Evolutionary conservation across 2,113 vertebrate genomes (phyloP).

Genomic region (Puffinus mauretanicus): DNA sequence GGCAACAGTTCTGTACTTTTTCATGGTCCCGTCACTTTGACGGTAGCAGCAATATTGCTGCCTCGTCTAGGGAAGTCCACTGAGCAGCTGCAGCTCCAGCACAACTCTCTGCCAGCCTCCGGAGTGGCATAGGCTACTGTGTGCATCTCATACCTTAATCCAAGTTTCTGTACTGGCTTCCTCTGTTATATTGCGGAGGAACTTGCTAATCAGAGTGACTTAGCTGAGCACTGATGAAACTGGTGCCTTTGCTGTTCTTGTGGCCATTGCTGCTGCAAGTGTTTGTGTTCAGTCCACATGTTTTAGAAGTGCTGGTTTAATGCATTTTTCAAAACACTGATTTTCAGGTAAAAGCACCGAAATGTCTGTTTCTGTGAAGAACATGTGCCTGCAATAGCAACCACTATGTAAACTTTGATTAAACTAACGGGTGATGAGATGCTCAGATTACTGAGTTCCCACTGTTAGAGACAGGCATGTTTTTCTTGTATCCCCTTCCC

Average conservation of each 20-base stretch:
- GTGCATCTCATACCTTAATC: not conserved
- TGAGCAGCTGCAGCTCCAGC: not conserved
- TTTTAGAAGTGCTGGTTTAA: not conserved
- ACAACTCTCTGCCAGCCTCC: not conserved
- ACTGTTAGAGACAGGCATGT: not conserved
- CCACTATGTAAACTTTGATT: not conserved
- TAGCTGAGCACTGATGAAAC: not conserved
- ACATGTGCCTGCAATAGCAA: not conserved
- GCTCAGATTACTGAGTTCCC: not conserved
- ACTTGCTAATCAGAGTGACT: not conserved
- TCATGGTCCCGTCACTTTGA: not conserved
- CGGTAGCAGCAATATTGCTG: not conserved
- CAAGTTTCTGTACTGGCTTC: not conserved
- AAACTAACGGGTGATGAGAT: not conserved
- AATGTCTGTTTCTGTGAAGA: not conserved
- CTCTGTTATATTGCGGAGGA: not conserved
- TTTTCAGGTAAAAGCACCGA: not conserved
- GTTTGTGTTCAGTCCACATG: not conserved
- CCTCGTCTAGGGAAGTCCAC: not conserved
- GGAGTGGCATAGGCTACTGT: not conserved
- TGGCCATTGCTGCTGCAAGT: not conserved
- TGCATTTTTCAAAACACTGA: not conserved
- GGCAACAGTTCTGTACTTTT: not conserved
- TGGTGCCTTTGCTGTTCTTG: not conserved
- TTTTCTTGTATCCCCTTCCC: not conserved